Base-by-base conservation (phyloP, 2,888 invertebrate species). In the Halictus ligatus region DNA sequence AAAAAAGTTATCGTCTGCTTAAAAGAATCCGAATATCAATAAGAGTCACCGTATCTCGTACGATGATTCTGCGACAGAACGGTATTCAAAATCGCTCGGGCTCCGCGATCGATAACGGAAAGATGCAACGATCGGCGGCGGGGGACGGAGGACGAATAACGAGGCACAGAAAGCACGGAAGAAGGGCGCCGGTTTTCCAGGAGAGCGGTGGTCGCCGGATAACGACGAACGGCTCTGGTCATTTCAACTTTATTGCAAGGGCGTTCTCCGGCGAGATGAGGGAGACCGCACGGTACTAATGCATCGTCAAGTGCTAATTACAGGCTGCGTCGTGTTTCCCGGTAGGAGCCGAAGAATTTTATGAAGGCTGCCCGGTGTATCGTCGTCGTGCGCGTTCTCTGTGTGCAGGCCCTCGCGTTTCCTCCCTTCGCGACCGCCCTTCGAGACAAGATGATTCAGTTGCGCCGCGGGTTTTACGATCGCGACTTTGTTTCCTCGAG, bases 261-360 rank as follows among this genome's bases (percentile, higher is more conserved):
- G 92, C 92, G 93, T 93, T 91, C 90, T 92, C 87, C 81, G 79
- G 75, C 79, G 88, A 90, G 89, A 88, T 78, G 89, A 88, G 90
- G 89, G 86, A 89, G 84, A 89, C 81, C 81, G 81, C 87, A 86
- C 88, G 91, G 92, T 88, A 91, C 92, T 94, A 94, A 94, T 94
- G 94, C 93, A 95, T 93, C 94, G 93, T 93, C 93, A 94, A 94
- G 94, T 94, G 94, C 93, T 94, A 94, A 95, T 94, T 94, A 94
- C 94, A 92, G 91, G 82, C 91, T 91, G 90, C 91, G 89, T 90
- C 90, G 88, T 89, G 90, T 92, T 93, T 92, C 92, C 92, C 89
- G 83, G 93, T 92, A 94, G 93, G 92, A 92, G 92, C 54, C 89
- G 81, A 82, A 87, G 88, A 93, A 93, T 94, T 94, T 94, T 93